A percentile compares a stretch with the other conserved stretches of the same genome.
Evolutionary conservation across 2,888 invertebrate species (phyloP).

Genomic region (Steinernema hermaphroditum): DNA sequence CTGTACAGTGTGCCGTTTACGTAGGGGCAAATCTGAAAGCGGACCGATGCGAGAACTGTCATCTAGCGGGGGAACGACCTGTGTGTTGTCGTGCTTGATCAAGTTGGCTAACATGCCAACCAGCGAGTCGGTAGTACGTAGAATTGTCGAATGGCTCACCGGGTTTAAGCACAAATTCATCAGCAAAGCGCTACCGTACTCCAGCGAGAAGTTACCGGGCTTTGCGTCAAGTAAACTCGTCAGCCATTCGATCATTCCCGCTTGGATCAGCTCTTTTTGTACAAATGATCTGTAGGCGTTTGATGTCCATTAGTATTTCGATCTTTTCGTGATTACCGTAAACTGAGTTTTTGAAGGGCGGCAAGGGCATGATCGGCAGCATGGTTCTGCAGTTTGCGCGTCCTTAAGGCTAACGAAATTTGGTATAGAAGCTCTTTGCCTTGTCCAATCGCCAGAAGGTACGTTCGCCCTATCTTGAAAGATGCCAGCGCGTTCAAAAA

Average conservation of each 20-base stretch:
- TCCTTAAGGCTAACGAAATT: constrained; percentile 44
- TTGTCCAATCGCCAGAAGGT: constrained; percentile 45
- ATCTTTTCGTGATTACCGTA: constrained; percentile 36
- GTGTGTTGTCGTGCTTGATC: constrained; percentile 40
- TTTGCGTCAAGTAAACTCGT: constrained; percentile 33
- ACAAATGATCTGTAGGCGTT: constrained; percentile 39
- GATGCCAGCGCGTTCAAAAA: constrained; percentile 44
- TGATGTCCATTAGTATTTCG: background rate
- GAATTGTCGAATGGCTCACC: constrained; percentile 43
- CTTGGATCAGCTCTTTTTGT: constrained; percentile 49
- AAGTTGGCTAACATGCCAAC: constrained; percentile 40
- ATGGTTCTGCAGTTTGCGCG: constrained; percentile 40
- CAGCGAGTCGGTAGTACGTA: constrained; percentile 47
- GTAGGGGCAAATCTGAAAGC: constrained; percentile 38
- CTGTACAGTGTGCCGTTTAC: constrained; percentile 43
- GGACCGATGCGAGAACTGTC: too few species aligned
- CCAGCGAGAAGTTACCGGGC: constrained; percentile 39
- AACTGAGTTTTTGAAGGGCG: constrained; percentile 48
- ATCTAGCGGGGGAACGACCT: too few species aligned
- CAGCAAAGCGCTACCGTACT: constrained; percentile 49
- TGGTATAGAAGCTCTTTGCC: constrained; percentile 42
- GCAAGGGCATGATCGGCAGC: constrained; percentile 50
- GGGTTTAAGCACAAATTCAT: constrained; percentile 46
- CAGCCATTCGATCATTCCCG: constrained; percentile 53
- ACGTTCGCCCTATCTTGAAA: constrained; percentile 47